Conservation (phyloP, 2,113 vertebrate genomes). For the Marcusenius ussheri region DNA sequence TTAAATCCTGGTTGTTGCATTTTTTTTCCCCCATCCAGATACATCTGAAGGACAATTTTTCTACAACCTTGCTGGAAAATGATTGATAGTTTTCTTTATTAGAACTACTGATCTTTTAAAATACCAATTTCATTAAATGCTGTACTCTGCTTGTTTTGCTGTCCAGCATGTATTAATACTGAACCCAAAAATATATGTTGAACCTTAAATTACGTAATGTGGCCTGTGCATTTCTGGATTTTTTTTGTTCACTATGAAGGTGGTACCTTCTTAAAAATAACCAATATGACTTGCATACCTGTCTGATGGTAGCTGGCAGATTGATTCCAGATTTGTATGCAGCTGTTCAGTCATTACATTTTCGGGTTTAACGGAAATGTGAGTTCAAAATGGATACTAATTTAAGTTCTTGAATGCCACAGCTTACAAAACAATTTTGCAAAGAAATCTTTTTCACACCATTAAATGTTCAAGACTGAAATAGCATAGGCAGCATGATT, state of each 20-base stretch:
- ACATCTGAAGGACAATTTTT: neutral
- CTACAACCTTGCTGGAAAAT: neutral
- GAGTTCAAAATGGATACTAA: neutral
- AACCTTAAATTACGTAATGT: neutral
- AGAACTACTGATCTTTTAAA: neutral
- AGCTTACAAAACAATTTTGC: neutral
- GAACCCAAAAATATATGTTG: neutral
- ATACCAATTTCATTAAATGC: neutral
- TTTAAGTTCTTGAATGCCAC: neutral
- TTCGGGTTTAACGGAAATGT: neutral
- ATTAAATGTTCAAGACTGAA: neutral
- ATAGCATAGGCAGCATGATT: neutral
- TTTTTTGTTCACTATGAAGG: neutral
- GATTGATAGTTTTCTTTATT: neutral
- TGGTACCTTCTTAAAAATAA: neutral
- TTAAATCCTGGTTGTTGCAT: too few species aligned
- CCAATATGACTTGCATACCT: neutral
- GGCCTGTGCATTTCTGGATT: neutral
- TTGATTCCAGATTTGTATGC: neutral
- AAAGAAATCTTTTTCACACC: neutral
- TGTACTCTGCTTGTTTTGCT: neutral
- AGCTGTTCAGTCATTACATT: neutral
- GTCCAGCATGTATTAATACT: neutral
- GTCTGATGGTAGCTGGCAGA: neutral
- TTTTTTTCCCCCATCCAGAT: neutral